These are phyloP conservation scores for Ganaspis sp. DNA, from an alignment of 1,140 invertebrate species.

Conservation along the genomic window DNA sequence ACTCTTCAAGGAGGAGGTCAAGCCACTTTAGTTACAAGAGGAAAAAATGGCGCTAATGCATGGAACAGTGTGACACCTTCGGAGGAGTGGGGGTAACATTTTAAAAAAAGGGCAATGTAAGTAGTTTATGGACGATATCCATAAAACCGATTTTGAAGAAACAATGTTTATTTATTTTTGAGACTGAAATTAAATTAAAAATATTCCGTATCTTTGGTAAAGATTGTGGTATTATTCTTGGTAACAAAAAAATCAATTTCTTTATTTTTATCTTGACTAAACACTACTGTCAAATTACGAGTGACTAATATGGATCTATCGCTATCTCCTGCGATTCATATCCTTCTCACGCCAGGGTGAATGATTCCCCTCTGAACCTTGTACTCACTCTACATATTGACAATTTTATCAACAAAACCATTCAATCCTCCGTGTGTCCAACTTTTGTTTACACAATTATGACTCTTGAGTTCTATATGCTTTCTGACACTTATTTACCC, in stretches of 20 bases:
- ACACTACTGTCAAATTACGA: conserved; percentile 23
- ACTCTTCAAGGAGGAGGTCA: too few relatives aligned
- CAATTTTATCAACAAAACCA: not conserved
- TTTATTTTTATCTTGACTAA: not conserved
- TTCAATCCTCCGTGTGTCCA: not conserved
- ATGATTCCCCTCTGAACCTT: conserved; percentile 22
- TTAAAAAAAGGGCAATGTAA: too few relatives aligned
- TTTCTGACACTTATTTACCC: not conserved
- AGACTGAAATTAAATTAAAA: too few relatives aligned
- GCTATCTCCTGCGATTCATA: not conserved
- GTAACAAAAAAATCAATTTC: not conserved
- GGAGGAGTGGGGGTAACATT: too few relatives aligned
- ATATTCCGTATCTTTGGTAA: too few relatives aligned
- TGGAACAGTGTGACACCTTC: too few relatives aligned
- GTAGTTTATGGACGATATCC: too few relatives aligned
- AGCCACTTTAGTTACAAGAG: too few relatives aligned
- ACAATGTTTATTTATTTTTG: too few relatives aligned
- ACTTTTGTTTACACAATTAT: conserved; percentile 5
- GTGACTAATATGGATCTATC: conserved; percentile 20
- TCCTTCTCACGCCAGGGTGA: not conserved
- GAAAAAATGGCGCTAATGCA: too few relatives aligned
- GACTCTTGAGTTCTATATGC: not conserved
- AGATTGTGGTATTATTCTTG: too few relatives aligned
- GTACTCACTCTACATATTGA: not conserved
- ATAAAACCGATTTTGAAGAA: too few relatives aligned